These are phyloP conservation scores for Drosophila pullipes DNA, from an alignment of 2,888 invertebrate species.

Conservation along the genomic window DNA sequence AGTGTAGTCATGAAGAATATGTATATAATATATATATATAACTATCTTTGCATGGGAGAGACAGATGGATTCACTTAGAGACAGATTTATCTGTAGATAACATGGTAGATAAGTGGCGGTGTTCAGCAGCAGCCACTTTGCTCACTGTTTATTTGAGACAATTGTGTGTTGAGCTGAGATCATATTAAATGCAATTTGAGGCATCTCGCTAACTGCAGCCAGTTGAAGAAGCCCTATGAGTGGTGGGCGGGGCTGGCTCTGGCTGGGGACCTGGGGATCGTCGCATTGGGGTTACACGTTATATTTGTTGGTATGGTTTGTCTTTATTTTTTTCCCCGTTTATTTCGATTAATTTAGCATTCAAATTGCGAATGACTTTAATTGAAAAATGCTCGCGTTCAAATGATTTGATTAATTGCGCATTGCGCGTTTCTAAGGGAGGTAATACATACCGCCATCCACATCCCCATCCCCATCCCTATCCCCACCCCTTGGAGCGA, in stretches of 20 bases:
- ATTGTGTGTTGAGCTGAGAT: slow-evolving; percentile 37
- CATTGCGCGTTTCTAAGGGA: slow-evolving; percentile 11
- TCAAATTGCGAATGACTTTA: slow-evolving; percentile 50
- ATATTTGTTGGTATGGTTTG: background rate
- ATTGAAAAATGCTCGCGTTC: slow-evolving; percentile 46
- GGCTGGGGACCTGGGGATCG: background rate
- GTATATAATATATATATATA: background rate
- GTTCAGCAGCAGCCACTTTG: background rate
- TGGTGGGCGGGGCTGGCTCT: background rate
- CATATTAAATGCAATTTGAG: slow-evolving; percentile 33
- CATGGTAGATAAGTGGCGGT: background rate
- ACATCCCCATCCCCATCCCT: background rate
- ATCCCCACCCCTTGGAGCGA: background rate
- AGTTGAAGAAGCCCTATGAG: slow-evolving; percentile 38
- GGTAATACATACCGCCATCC: background rate
- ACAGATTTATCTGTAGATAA: background rate
- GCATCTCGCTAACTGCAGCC: slow-evolving; percentile 15
- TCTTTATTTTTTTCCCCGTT: background rate
- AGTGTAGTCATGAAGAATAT: background rate
- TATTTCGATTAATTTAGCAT: slow-evolving; percentile 37
- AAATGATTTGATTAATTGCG: slow-evolving; percentile 68
- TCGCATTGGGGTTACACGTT: background rate
- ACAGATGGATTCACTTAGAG: background rate
- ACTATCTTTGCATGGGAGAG: background rate
- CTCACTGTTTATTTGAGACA: slow-evolving; percentile 12